Percentiles rank a stretch among this genome's conserved stretches.
These are phyloP conservation scores for Antheraea pernyi DNA, from an alignment of 1,140 invertebrate genomes.

Conservation along the genomic window DNA sequence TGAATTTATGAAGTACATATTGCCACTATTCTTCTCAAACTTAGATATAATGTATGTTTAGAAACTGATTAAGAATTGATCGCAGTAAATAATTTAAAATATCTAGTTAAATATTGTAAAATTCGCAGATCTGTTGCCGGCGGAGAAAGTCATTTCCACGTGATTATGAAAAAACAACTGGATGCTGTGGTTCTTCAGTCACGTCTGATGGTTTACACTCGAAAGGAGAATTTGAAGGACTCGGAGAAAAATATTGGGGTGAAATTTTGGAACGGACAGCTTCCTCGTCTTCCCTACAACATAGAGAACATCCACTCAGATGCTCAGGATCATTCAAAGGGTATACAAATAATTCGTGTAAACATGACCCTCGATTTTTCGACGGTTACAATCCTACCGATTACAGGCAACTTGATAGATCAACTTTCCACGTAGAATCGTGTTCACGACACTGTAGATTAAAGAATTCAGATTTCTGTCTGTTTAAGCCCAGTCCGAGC, in stretches of 20 bases:
- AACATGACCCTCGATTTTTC: constrained; percentile 69
- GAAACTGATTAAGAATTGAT: not conserved
- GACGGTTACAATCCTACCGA: constrained; percentile 67
- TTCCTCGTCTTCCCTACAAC: constrained; percentile 83
- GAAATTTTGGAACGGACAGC: constrained; percentile 87
- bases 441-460: constrained; percentile 70
- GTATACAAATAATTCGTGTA: constrained; percentile 54
- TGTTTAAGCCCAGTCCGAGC: constrained; percentile 64
- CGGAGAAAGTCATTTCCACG: constrained; percentile 60
- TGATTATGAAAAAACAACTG: constrained; percentile 67
- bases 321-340: constrained; percentile 75
- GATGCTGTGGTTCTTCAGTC: constrained; percentile 71
- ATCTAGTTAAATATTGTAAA: constrained; percentile 7
- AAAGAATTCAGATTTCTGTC: constrained; percentile 72
- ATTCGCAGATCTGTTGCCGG: constrained; percentile 66
- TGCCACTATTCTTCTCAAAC: too few relatives aligned
- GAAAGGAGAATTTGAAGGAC: constrained; percentile 83
- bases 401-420: constrained; percentile 70
- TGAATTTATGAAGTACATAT: too few relatives aligned
- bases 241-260: constrained; percentile 89
- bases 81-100: not conserved
- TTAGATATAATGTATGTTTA: too few relatives aligned
- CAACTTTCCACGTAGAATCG: constrained; percentile 73
- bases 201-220: constrained; percentile 73
- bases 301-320: constrained; percentile 58